Conservation (phyloP, 2,797 vertebrate species). For the Arrhamphus sclerolepis region DNA sequence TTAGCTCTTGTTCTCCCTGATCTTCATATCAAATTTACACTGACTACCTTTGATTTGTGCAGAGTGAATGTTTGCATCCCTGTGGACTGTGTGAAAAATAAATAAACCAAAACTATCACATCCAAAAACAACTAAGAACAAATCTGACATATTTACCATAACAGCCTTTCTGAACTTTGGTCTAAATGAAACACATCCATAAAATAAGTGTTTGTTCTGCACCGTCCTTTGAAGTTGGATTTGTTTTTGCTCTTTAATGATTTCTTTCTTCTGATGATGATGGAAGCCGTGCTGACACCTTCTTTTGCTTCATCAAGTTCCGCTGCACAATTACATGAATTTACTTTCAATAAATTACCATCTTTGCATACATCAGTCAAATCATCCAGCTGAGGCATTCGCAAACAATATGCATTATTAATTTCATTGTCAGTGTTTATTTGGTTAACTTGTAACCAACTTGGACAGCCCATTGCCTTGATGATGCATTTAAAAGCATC, state of each 20-base stretch:
- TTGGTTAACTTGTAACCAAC: constrained; percentile 94
- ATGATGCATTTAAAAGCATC: constrained; percentile 86
- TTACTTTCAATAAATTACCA: constrained; percentile 99
- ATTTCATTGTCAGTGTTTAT: constrained; percentile 98
- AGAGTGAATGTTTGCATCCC: constrained; percentile 80
- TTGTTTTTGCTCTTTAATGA: constrained; percentile 85
- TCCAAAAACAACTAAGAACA: constrained; percentile 76
- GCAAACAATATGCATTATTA: constrained; percentile 99
- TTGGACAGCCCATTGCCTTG: constrained; percentile 87
- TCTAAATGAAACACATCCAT: constrained; percentile 82
- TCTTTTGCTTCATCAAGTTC: constrained; percentile 96
- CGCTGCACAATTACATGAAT: constrained; percentile 93
- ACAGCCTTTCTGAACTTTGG: constrained; percentile 77
- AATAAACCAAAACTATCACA: constrained; percentile 79
- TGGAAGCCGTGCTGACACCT: constrained; percentile 93
- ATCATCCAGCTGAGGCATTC: constrained; percentile 91
- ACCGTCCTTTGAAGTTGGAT: constrained; percentile 80
- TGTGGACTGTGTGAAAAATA: constrained; percentile 74
- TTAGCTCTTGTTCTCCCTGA: constrained; percentile 75
- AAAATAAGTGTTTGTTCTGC: constrained; percentile 84
- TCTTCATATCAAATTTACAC: constrained; percentile 78
- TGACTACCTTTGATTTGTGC: constrained; percentile 78
- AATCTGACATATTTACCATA: constrained; percentile 84
- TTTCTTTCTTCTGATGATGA: constrained; percentile 86
- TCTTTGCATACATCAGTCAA: constrained; percentile 99